Evolutionary conservation across 1,140 invertebrate species (phyloP).

Genomic region (Oppia nitens): DNA sequence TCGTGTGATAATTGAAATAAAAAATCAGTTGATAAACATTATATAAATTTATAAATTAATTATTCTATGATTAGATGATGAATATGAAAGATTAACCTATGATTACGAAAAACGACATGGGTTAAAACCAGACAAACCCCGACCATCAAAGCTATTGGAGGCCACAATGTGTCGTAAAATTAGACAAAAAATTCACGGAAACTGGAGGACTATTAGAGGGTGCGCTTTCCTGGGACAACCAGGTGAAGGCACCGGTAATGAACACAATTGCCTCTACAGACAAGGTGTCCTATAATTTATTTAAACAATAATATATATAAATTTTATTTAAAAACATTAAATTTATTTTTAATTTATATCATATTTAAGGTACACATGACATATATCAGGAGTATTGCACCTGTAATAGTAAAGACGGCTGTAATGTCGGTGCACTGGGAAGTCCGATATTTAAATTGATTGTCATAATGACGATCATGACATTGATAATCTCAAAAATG

Average conservation of each 20-base stretch:
- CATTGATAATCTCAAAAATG: neutral
- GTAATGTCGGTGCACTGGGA: slow-evolving; percentile 40
- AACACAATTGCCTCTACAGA: slow-evolving; percentile 72
- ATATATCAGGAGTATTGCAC: slow-evolving; percentile 57
- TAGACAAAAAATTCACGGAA: slow-evolving; percentile 73
- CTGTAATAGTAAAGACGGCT: slow-evolving; percentile 75
- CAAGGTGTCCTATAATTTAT: slow-evolving; percentile 36
- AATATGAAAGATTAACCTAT: neutral
- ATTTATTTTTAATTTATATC: neutral
- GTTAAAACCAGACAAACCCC: neutral
- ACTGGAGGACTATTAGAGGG: slow-evolving; percentile 73
- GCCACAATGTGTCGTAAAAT: slow-evolving; percentile 83
- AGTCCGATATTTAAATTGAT: neutral
- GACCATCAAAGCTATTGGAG: slow-evolving; percentile 26
- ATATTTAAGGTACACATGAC: slow-evolving; percentile 48
- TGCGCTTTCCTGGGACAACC: slow-evolving; percentile 79
- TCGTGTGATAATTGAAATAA: neutral
- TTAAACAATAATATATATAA: neutral
- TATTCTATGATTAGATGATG: slow-evolving; percentile 2
- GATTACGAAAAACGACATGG: slow-evolving; percentile 1
- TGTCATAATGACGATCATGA: neutral
- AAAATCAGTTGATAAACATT: too few relatives aligned
- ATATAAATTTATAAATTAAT: too few relatives aligned
- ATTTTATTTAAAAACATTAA: neutral
- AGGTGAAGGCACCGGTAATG: slow-evolving; percentile 61